Conservation (phyloP, 2,888 invertebrate species). For the Oligia latruncula region DNA sequence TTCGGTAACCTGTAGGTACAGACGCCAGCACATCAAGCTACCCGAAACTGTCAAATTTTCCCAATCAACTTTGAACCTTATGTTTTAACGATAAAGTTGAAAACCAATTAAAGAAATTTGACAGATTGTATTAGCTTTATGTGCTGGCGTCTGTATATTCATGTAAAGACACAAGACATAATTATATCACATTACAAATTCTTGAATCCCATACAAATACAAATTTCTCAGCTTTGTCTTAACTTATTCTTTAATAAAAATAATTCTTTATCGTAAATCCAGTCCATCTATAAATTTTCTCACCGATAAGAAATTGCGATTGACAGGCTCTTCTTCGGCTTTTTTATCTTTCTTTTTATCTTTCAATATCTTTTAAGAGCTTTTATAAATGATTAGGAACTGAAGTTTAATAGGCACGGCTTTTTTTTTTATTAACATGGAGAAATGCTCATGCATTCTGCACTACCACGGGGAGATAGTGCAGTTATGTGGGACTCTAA, state of each 20-base stretch:
- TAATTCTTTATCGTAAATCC: neutral
- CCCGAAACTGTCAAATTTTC: too few relatives aligned
- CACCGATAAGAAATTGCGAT: neutral
- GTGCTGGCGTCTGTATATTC: neutral
- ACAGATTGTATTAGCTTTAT: too few relatives aligned
- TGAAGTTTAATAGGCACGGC: neutral
- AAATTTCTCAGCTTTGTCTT: neutral
- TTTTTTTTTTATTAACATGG: too few relatives aligned
- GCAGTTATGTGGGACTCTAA: too few relatives aligned
- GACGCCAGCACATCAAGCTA: too few relatives aligned
- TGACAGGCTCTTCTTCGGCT: slow-evolving; percentile 10
- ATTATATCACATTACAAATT: neutral
- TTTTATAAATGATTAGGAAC: neutral
- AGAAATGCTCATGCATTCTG: too few relatives aligned
- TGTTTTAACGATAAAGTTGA: too few relatives aligned
- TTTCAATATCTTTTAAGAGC: neutral
- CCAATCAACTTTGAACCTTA: too few relatives aligned
- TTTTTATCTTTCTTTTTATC: slow-evolving; percentile 11
- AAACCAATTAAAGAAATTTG: too few relatives aligned
- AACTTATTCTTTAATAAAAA: neutral
- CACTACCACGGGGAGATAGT: too few relatives aligned
- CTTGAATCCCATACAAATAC: neutral
- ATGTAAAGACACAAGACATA: slow-evolving; percentile 1
- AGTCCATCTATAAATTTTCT: neutral
- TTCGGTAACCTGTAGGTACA: neutral